Evolutionary conservation across 2,888 invertebrate species (phyloP), one percentile per base, ranked within the genome.

Genomic region (Rhagophthalmus giganteus): DNA sequence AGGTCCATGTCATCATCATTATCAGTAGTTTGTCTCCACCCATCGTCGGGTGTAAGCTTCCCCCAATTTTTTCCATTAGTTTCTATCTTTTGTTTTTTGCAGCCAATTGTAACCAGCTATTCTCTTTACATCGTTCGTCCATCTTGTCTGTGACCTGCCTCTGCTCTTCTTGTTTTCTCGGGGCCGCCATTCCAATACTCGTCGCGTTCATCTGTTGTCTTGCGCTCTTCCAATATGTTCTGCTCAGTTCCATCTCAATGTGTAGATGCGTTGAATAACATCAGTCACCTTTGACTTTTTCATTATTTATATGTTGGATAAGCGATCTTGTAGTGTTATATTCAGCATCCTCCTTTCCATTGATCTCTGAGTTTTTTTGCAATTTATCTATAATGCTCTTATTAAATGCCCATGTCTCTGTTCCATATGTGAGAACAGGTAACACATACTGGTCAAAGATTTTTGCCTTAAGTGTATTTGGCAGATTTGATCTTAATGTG

Each of bases 281-380:
- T 51, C 45, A 30, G 15, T 20, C 8, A 30, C 42, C 24, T 42
- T 27, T 34, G 50, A 28, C 15, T 15, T 42, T 2, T 50, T 9
- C 3, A 11, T 10, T 9, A 30, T 30, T 13, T 10, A 30, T 11
- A 5, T 11, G 10, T 30, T 30, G 9, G 30, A 12, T 10, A 12
- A 2, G 2, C 10, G 30, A 30, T 9, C 30, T 30, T 11, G 11
- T 11, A 10, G 11, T 3, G 30, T 9, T 10, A 11, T 30, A 10
- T 11, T 11, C 7, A 30, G 10, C 2, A 30, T 4, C 13, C 30
- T 30, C 2, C 10, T 8, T 11, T 30, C 30, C 2, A 30, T 11
- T 10, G 30, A 8, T 9, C 11, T 8, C 7, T 30, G 30, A n/a
- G 10, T 30, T 11, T 30, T 12, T 10, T 30, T 11, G 30, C 2